Conservation (phyloP, 2,888 invertebrate species). For the Dasysyrphus albostriatus region DNA sequence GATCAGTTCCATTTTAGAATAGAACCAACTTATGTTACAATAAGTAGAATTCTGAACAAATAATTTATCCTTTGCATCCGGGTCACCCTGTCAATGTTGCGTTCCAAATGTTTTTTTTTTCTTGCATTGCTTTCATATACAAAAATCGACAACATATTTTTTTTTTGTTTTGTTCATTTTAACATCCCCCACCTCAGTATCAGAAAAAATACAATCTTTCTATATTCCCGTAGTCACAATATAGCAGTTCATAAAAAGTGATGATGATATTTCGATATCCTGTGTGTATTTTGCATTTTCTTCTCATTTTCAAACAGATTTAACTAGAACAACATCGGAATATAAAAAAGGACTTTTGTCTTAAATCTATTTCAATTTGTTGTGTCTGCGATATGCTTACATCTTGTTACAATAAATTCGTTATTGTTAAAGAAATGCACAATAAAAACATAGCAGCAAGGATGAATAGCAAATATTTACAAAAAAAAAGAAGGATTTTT, state of each 20-base stretch:
- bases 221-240: conserved; percentile 25
- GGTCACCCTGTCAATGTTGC: not conserved
- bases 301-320: conserved; percentile 71
- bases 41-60: no score
- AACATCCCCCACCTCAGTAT: not conserved
- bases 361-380: conserved; percentile 73
- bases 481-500: not conserved
- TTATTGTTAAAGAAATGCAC: conserved; percentile 17
- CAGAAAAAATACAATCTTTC: conserved; percentile 9
- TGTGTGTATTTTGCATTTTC: conserved; percentile 69
- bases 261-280: conserved; percentile 60
- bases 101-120: conserved; percentile 18
- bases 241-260: conserved; percentile 63
- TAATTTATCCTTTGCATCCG: no score
- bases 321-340: conserved; percentile 73
- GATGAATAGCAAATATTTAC: not conserved
- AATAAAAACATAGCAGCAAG: conserved; percentile 10
- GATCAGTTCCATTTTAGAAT: no score
- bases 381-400: conserved; percentile 52
- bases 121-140: conserved; percentile 9
- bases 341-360: conserved; percentile 54
- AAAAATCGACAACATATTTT: conserved; percentile 6
- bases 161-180: conserved; percentile 1
- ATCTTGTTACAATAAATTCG: conserved; percentile 34
- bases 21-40: no score